A percentile compares a stretch with the other conserved stretches of the same genome.
phyloP scores from a whole-genome alignment of 2,888 invertebrate genomes.

The Drosophila ustulata region DNA sequence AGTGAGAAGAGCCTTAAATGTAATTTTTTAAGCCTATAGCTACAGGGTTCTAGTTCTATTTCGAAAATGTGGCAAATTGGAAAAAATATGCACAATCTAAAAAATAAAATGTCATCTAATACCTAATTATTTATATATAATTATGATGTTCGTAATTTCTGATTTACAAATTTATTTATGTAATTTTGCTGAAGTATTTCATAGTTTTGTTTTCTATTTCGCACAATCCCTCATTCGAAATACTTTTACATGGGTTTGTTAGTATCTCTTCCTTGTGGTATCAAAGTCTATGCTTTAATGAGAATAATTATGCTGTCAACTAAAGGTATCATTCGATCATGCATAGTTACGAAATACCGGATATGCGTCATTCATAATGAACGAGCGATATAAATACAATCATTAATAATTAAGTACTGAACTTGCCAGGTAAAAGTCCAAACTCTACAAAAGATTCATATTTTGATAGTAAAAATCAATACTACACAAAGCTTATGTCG shows the following conservation, averaged over 20 bases:
- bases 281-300: slow-evolving; percentile 37
- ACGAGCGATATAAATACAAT: slow-evolving; percentile 55
- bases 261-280: background rate
- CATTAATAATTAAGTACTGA: slow-evolving; percentile 62
- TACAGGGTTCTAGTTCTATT: no score
- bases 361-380: slow-evolving; percentile 64
- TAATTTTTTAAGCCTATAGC: no score
- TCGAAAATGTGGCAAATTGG: no score
- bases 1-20: no score
- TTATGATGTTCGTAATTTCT: no score
- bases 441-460: slow-evolving; percentile 13
- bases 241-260: background rate
- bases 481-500: background rate
- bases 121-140: background rate
- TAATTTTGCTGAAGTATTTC: background rate
- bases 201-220: background rate
- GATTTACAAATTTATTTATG: background rate
- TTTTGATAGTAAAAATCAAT: slow-evolving; percentile 20
- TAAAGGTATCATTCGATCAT: slow-evolving; percentile 48
- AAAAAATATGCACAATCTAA: no score
- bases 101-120: no score
- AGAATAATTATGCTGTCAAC: slow-evolving; percentile 17
- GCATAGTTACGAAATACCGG: slow-evolving; percentile 49
- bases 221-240: background rate
- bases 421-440: slow-evolving; percentile 42